These are phyloP conservation scores for Luscinia luscinia DNA, from an alignment of 2,797 vertebrate species.

Conservation along the genomic window DNA sequence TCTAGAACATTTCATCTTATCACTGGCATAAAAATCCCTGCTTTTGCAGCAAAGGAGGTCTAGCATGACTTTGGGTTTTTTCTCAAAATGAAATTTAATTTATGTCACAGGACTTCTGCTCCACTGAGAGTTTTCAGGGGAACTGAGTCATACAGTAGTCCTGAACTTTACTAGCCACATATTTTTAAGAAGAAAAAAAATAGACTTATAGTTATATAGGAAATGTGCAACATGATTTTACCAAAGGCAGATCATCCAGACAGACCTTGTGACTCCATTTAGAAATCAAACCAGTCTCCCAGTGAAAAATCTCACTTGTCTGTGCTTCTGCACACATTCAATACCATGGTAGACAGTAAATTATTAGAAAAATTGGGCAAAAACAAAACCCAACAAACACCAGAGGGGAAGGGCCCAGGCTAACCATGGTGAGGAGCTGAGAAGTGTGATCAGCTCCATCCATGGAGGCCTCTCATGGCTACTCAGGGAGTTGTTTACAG, in stretches of 20 bases:
- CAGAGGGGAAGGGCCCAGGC: neutral
- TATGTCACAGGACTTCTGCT: neutral
- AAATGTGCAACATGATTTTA: neutral
- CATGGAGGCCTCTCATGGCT: neutral
- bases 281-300: neutral
- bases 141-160: neutral
- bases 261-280: neutral
- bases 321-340: neutral
- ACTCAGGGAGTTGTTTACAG: neutral
- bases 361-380: neutral
- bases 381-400: neutral
- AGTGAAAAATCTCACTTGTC: neutral
- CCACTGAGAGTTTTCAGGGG: neutral
- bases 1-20: slow-evolving; percentile 6
- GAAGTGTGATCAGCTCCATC: neutral
- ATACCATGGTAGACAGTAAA: neutral
- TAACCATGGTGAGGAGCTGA: neutral
- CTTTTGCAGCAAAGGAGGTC: neutral
- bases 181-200: neutral
- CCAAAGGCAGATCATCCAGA: neutral
- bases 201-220: neutral
- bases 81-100: neutral
- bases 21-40: neutral
- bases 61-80: neutral
- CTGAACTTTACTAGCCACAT: neutral